Evolutionary conservation across 2,113 vertebrate species (phyloP), one percentile per base, ranked within the genome.

Genomic region (Ahaetulla prasina): DNA sequence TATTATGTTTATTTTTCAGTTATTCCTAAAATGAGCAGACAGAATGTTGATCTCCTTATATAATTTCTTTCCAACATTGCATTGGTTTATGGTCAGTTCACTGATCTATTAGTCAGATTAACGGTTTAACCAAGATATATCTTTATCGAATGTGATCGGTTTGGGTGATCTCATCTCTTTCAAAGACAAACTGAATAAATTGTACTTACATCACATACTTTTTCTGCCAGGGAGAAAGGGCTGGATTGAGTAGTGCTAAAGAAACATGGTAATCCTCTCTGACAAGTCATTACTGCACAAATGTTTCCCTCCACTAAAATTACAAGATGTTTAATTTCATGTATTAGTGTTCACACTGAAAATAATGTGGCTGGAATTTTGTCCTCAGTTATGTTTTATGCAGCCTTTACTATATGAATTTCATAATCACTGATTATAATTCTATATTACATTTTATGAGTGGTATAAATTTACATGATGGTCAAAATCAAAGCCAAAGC

Each of bases 401-500:
- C 12, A 43, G 74, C 14, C 7, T 50, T 89, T 92, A 89, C 39
- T 60, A 85, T 89, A 57, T 47, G 25, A 49, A 89, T 50, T 89
- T 54, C 60, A 43, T 39, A 23, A 85, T 39, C 20, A 85, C 53
- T 63, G n/a, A 50, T 12, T 63, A 60, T 52, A 60, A 89, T 89
- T 85, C 45, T 85, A 84, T 68, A 60, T 12, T 92, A 85, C 68
- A 80, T 63, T 92, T 89, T 86, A 39, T 50, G 53, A 53, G 52
- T 9, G 45, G 86, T 53, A 89, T 89, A 89, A 92, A 89, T 92
- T 85, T 30, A 86, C n/a, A 85, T 18, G 43, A 92, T 92, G 74
- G 45, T 60, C 14, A 25, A 49, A 85, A 52, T 60, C 53, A 92
- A 85, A 60, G 88, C 22, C 53, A 89, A 23, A 85, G 49, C 55